A percentile compares a stretch with the other conserved stretches of the same genome.
Conservation (phyloP, 2,888 invertebrate genomes). For the Leptinotarsa juncta region DNA sequence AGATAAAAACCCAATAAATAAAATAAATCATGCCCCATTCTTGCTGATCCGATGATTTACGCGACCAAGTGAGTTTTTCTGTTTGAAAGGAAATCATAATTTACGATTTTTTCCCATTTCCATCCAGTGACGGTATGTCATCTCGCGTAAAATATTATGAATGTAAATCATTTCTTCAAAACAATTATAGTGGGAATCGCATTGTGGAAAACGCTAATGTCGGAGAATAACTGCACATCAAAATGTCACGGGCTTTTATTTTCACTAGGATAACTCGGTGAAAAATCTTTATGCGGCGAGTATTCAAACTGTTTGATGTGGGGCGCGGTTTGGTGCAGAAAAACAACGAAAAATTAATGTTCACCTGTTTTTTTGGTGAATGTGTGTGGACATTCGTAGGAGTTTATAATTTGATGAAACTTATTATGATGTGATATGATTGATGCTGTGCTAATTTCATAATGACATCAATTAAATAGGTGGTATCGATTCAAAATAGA, state of each 20-base stretch:
- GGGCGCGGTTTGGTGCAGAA: slow-evolving; percentile 10
- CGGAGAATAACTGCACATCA: slow-evolving; percentile 36
- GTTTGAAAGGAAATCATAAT: slow-evolving; percentile 38
- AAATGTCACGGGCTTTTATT: slow-evolving; percentile 40
- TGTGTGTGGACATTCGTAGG: neutral
- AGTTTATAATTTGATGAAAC: neutral
- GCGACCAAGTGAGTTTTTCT: slow-evolving; percentile 31
- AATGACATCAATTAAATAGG: too few species aligned
- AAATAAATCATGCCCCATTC: slow-evolving; percentile 11
- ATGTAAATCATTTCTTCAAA: slow-evolving; percentile 45
- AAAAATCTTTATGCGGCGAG: slow-evolving; percentile 27
- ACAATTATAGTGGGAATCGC: slow-evolving; percentile 43
- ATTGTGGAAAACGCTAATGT: slow-evolving; percentile 34
- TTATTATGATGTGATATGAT: too few species aligned
- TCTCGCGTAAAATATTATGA: slow-evolving; percentile 41
- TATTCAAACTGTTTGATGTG: slow-evolving; percentile 3
- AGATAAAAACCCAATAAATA: slow-evolving; percentile 18
- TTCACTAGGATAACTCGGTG: slow-evolving; percentile 22
- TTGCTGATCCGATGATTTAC: slow-evolving; percentile 31
- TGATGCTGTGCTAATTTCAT: too few species aligned
- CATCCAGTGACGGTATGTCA: slow-evolving; percentile 38
- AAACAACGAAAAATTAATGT: neutral
- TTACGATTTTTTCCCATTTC: slow-evolving; percentile 39
- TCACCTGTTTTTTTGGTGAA: neutral
- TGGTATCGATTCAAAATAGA: too few species aligned